Base-by-base conservation (phyloP, 2,888 invertebrate genomes). In the Celastrina argiolus region DNA sequence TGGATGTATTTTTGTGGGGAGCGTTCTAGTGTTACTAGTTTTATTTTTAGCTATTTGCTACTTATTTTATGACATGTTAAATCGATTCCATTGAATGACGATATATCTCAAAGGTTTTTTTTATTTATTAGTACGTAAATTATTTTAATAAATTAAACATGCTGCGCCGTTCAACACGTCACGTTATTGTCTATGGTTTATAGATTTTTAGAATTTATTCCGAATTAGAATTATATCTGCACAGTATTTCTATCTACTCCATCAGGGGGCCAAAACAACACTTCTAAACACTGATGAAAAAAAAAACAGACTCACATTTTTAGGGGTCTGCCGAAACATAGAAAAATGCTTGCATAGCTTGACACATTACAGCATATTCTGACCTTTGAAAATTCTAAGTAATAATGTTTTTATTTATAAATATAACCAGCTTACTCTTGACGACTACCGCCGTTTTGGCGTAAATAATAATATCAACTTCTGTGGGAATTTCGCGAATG, bases 1-100 rank as follows among this genome's bases (percentile, higher is more conserved):
- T 61, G 39, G 61, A 61, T 34, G 39, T 39, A 61, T 39, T 39
- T 59, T 64, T 59, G 64, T 41, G 45, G 58, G 42, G 42, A 64
- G 64, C 67, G 59, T 64, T 56, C 34, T 58, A 45, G 67, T 65
- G 64, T 58, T 63, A 64, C 64, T 64, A 67, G 67, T 64, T 67
- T 59, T 67, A 67, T 67, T 64, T 64, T 41, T 59, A 67, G 58
- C 16, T 12, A 56, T 36, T 36, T 39, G 31, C 65, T 67, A 22
- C 45, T 42, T 58, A 58, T 58, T 61, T 39, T 61, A 61, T 39
- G 36, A 61, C 18, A 36, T 61, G 45, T 56, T 63, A 39, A 63
- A 66, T 66, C 56, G 63, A 36, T n/a, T 63, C 16, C 66, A 63
- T 66, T 63, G 31, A 58, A 63, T 51, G 34, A 63, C 31, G 51